Conservation (phyloP, 2,113 vertebrate genomes). For the Strigops habroptila region DNA sequence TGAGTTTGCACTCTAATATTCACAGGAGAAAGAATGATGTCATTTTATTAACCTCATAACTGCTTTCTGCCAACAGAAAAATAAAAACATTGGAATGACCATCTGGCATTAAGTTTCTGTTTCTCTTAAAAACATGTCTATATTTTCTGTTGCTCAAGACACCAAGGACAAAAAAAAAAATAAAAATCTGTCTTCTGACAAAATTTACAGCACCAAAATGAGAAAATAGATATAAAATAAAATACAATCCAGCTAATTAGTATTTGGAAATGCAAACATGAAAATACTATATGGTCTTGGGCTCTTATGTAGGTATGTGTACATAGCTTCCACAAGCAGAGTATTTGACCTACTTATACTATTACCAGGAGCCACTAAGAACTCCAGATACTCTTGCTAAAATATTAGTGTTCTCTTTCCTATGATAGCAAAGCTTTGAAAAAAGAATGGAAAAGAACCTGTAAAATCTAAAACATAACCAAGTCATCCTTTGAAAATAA, state of each 20-base stretch:
- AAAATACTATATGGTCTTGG: neutral
- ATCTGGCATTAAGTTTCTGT: constrained; percentile 22
- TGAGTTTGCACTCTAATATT: neutral
- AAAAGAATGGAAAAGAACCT: neutral
- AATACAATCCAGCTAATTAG: neutral
- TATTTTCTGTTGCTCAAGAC: constrained; percentile 18
- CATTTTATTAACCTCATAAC: constrained; percentile 39
- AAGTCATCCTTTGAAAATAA: neutral
- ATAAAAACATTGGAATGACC: constrained; percentile 36
- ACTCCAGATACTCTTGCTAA: neutral
- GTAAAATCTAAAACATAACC: neutral
- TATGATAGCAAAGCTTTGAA: neutral
- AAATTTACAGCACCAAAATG: neutral
- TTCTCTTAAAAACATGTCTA: constrained; percentile 41
- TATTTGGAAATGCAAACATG: neutral
- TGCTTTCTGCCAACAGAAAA: neutral
- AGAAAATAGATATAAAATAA: neutral
- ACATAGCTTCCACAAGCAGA: neutral
- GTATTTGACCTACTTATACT: neutral
- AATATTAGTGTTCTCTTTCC: neutral
- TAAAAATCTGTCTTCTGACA: neutral
- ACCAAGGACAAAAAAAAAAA: neutral
- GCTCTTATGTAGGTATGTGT: neutral
- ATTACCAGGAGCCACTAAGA: neutral
- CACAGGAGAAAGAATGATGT: constrained; percentile 4